Base-by-base conservation (phyloP, 1,140 invertebrate species). In the Anthonomus grandis region DNA sequence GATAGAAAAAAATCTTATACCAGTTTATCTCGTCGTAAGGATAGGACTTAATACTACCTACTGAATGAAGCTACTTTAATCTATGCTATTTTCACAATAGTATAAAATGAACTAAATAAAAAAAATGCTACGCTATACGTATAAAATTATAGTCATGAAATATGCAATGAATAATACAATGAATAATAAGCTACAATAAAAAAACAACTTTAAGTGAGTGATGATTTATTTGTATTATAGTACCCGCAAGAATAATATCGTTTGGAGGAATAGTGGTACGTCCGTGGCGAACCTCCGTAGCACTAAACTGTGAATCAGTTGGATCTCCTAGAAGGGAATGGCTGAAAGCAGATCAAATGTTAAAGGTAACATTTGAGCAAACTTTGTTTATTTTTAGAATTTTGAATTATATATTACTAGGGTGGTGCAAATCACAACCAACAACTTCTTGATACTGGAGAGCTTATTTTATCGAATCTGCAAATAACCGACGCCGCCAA, bases 401-500 rank as follows among this genome's bases (percentile, higher is more conserved):
- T 17, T 12, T 10, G 17, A n/a, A 2, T 9, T 41, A 2, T 41
- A 15, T 45, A n/a, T n/a, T n/a, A n/a, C n/a, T 21, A 60, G 49
- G 70, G 73, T 39, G 76, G 71, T 6, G 75, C 78, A 0, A 69
- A 72, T 2, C 78, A 80, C 31, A 85, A 83, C 55, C 73, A 82
- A 0, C 81, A 85, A 66, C 67, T 85, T 6, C 64, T 83, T 25
- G 79, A 82, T 54, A 80, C 78, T 2, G 85, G 85, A 0, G 84
- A 87, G 62, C 64, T 88, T 13, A 78, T 84, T 23, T 72, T 88
- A 1, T 78, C 81, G 1, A 82, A 78, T 65, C 67, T 87, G 6
- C 83, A 86, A 64, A 71, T 81, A 52, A 72, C 76, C 2, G 87
- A 90, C 67, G 76, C 81, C 6, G 86, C 85, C 5, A 88, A 90